Evolutionary conservation across 2,797 vertebrate species (phyloP).

Genomic region (Enteromius paludinosus): DNA sequence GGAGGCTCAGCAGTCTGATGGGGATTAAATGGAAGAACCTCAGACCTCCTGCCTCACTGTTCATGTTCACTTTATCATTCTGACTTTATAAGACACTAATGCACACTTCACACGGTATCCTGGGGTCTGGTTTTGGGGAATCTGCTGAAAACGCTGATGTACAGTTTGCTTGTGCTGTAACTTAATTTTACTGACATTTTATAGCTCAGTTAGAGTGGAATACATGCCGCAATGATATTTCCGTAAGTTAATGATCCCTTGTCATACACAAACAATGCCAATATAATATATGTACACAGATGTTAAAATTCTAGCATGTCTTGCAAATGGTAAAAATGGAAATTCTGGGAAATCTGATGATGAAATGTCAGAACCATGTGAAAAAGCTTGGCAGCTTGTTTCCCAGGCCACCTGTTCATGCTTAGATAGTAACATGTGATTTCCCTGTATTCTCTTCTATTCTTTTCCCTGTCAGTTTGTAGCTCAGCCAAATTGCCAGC

Average conservation of each 20-base stretch:
- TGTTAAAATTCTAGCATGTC: not conserved
- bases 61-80: constrained; percentile 49
- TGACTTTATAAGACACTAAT: constrained; percentile 38
- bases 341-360: not conserved
- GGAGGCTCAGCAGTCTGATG: constrained; percentile 28
- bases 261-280: constrained; percentile 1
- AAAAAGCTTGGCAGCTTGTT: not conserved
- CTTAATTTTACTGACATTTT: constrained; percentile 10
- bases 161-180: constrained; percentile 8
- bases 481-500: constrained; percentile 98
- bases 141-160: constrained; percentile 1
- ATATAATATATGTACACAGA: not conserved
- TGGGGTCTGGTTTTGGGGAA: constrained; percentile 10
- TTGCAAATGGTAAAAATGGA: not conserved
- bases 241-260: not conserved
- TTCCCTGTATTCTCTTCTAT: constrained; percentile 6
- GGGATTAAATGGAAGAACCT: constrained; percentile 42
- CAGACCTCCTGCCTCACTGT: constrained; percentile 50
- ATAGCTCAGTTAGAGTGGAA: not conserved
- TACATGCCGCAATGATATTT: not conserved
- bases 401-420: constrained; percentile 15
- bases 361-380: not conserved
- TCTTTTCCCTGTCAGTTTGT: constrained; percentile 84
- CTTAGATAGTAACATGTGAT: not conserved
- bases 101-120: constrained; percentile 7